phyloP scores from a whole-genome alignment of 2,888 invertebrate species.

The Hypomecis atomaria region DNA sequence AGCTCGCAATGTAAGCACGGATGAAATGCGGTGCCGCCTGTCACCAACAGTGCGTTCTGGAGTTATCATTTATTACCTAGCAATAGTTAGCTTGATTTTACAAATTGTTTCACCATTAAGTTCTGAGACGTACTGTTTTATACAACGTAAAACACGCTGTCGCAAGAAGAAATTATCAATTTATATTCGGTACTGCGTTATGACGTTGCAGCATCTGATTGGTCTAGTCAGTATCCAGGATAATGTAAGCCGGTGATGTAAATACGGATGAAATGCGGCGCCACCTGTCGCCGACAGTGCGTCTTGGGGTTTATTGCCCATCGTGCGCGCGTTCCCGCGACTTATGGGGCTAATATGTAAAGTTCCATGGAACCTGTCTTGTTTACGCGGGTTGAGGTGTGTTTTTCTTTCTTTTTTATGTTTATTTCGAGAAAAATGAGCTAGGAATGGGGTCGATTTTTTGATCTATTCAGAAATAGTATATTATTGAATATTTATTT shows the following conservation, averaged over 20 bases:
- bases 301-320: slow-evolving; percentile 45
- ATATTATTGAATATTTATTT: no score
- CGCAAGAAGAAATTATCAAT: no score
- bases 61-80: no score
- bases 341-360: slow-evolving; percentile 40
- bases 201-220: background rate
- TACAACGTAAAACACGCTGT: no score
- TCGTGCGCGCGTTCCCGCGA: slow-evolving; percentile 37
- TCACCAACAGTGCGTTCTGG: no score
- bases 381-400: slow-evolving; percentile 24
- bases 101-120: no score
- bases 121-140: no score
- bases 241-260: slow-evolving; percentile 20
- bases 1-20: no score
- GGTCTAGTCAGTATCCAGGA: background rate
- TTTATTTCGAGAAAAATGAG: background rate
- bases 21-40: no score
- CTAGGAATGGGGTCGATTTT: background rate
- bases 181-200: no score
- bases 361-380: slow-evolving; percentile 24
- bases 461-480: background rate
- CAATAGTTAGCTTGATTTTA: no score
- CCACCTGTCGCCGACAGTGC: slow-evolving; percentile 43
- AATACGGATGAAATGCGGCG: slow-evolving; percentile 38
- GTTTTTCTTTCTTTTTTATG: slow-evolving; percentile 4